phyloP scores from a whole-genome alignment of 1,140 invertebrate species.

The Latrodectus geometricus region DNA sequence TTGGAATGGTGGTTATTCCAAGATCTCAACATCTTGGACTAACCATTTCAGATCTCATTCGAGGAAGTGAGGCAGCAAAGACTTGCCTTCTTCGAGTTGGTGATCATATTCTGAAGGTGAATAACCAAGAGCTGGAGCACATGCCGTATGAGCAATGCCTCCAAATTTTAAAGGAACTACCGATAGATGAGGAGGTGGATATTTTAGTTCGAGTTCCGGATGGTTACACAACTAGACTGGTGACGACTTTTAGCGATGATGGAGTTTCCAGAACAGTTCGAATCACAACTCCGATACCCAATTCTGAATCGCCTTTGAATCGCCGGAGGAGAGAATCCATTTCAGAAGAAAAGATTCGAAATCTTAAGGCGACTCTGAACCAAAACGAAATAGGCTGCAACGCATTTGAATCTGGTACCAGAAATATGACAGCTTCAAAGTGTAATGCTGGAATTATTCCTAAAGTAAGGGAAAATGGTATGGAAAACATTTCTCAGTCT shows the following conservation, averaged over 20 bases:
- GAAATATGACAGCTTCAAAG: neutral
- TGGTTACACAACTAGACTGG: constrained; percentile 55
- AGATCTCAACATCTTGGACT: constrained; percentile 37
- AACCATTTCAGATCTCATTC: constrained; percentile 54
- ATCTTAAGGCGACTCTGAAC: constrained; percentile 3
- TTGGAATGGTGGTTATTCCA: constrained; percentile 59
- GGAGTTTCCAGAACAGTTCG: constrained; percentile 19
- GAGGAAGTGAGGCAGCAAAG: constrained; percentile 61
- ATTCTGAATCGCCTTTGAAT: neutral
- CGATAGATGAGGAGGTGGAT: constrained; percentile 33
- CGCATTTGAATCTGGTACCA: neutral
- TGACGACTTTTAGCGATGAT: constrained; percentile 61
- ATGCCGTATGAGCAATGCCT: constrained; percentile 62
- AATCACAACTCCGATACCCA: constrained; percentile 17
- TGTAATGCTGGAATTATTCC: neutral
- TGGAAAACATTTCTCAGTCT: neutral
- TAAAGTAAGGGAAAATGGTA: constrained; percentile 15
- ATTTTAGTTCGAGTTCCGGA: constrained; percentile 56
- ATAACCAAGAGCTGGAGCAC: constrained; percentile 60
- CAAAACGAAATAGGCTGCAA: constrained; percentile 6
- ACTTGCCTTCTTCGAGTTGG: constrained; percentile 61
- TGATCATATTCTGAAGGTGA: constrained; percentile 63
- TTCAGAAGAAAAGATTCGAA: constrained; percentile 19
- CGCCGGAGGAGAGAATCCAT: constrained; percentile 12
- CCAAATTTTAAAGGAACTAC: constrained; percentile 56